These are phyloP conservation scores for Marisa cornuarietis DNA, from an alignment of 1,140 invertebrate species.

Conservation along the genomic window DNA sequence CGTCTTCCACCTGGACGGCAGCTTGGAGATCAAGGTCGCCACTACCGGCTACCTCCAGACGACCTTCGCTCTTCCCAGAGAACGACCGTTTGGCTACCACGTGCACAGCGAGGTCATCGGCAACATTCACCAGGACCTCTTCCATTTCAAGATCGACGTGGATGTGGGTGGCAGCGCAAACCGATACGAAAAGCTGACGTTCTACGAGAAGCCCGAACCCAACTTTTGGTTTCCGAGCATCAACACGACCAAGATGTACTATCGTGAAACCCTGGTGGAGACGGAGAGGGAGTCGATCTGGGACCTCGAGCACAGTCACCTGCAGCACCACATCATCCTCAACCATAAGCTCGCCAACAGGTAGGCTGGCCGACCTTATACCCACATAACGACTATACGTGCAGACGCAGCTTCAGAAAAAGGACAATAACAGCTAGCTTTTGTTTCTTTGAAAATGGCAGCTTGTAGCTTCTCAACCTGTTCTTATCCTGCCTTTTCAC, in stretches of 20 bases:
- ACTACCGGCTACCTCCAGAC: constrained; percentile 57
- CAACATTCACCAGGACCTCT: constrained; percentile 58
- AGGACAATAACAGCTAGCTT: too few relatives aligned
- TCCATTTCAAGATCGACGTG: constrained; percentile 58
- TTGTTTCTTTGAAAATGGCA: too few relatives aligned
- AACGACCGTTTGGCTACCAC: constrained; percentile 34
- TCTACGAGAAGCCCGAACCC: constrained; percentile 15
- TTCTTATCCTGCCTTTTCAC: too few relatives aligned
- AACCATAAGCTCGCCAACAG: constrained; percentile 21
- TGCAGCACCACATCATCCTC: constrained; percentile 18
- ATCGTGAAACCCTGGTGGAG: constrained; percentile 15
- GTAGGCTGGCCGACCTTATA: neutral
- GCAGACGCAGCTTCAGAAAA: too few relatives aligned
- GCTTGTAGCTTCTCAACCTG: too few relatives aligned
- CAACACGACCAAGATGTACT: constrained; percentile 19
- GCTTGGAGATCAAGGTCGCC: constrained; percentile 52
- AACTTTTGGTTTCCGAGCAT: constrained; percentile 20
- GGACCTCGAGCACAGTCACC: constrained; percentile 5
- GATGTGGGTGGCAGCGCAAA: constrained; percentile 51
- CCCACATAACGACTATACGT: too few relatives aligned
- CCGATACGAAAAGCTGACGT: constrained; percentile 41
- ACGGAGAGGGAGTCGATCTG: constrained; percentile 20
- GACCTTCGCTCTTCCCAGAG: constrained; percentile 37
- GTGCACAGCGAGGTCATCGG: constrained; percentile 48
- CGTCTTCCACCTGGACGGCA: constrained; percentile 60